These are phyloP conservation scores for Acanthopagrus latus DNA, from an alignment of 2,797 vertebrate genomes.

Conservation along the genomic window DNA sequence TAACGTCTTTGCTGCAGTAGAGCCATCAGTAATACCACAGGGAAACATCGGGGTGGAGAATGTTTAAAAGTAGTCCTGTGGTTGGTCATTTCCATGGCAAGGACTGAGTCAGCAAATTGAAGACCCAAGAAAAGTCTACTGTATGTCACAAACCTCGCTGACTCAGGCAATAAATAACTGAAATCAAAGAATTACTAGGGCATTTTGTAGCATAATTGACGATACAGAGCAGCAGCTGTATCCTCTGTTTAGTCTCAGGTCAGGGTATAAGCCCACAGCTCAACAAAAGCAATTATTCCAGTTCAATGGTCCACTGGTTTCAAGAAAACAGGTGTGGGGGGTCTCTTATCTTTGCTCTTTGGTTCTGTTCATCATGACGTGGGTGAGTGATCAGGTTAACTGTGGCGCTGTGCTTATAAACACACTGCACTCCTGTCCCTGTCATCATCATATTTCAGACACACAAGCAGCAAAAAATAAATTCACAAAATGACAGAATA, in stretches of 20 bases:
- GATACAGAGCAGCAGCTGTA: slow-evolving; percentile 23
- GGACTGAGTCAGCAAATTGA: too few species aligned
- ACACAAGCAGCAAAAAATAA: neutral
- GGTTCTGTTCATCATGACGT: slow-evolving; percentile 38
- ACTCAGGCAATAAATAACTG: slow-evolving; percentile 3
- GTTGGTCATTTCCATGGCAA: too few species aligned
- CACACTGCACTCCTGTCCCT: neutral
- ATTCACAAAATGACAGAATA: neutral
- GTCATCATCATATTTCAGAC: neutral
- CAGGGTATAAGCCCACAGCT: slow-evolving; percentile 35
- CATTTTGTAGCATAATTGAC: neutral
- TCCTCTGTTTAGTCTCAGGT: slow-evolving; percentile 52
- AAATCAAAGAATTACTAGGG: slow-evolving; percentile 4
- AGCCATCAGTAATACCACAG: too few species aligned
- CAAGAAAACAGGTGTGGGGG: neutral
- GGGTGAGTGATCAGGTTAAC: slow-evolving; percentile 58
- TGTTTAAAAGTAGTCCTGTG: too few species aligned
- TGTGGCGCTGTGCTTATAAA: slow-evolving; percentile 10
- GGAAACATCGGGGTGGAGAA: too few species aligned
- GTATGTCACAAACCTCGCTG: neutral
- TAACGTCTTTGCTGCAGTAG: too few species aligned
- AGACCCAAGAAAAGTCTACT: neutral
- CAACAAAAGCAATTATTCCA: slow-evolving; percentile 71
- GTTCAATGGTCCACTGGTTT: slow-evolving; percentile 50
- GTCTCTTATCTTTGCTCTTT: slow-evolving; percentile 12